Conservation (phyloP, 2,888 invertebrate genomes). For the Lasioglossum figueresi region DNA sequence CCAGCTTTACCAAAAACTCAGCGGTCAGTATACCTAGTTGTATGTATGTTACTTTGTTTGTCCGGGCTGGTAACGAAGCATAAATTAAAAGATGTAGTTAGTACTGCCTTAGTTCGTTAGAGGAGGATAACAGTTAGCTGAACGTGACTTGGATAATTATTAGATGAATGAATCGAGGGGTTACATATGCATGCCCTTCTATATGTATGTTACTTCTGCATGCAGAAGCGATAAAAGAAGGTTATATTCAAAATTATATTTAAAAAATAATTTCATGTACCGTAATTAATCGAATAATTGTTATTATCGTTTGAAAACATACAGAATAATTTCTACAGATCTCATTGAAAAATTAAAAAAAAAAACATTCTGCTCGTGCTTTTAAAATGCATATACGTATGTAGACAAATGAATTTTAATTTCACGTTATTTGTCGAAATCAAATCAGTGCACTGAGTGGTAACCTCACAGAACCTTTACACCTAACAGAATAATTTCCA, state of each 20-base stretch:
- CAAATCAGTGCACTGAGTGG: too few relatives aligned
- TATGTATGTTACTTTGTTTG: neutral
- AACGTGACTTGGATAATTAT: neutral
- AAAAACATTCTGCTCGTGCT: too few relatives aligned
- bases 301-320: neutral
- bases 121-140: neutral
- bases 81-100: conserved; percentile 1
- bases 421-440: too few relatives aligned
- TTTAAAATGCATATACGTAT: too few relatives aligned
- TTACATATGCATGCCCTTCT: too few relatives aligned
- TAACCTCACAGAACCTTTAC: too few relatives aligned
- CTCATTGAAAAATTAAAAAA: too few relatives aligned
- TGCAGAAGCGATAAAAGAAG: neutral
- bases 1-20: neutral
- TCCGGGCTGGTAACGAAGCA: neutral
- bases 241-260: too few relatives aligned
- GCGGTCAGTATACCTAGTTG: neutral
- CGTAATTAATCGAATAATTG: neutral
- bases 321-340: too few relatives aligned
- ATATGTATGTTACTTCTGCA: too few relatives aligned
- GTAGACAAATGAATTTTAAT: too few relatives aligned
- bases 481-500: too few relatives aligned
- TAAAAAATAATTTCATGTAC: neutral
- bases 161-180: neutral
- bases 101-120: neutral